A percentile compares a stretch with the other conserved stretches of the same genome.
phyloP scores from a whole-genome alignment of 1,140 invertebrate species.

The Drosophila tani region DNA sequence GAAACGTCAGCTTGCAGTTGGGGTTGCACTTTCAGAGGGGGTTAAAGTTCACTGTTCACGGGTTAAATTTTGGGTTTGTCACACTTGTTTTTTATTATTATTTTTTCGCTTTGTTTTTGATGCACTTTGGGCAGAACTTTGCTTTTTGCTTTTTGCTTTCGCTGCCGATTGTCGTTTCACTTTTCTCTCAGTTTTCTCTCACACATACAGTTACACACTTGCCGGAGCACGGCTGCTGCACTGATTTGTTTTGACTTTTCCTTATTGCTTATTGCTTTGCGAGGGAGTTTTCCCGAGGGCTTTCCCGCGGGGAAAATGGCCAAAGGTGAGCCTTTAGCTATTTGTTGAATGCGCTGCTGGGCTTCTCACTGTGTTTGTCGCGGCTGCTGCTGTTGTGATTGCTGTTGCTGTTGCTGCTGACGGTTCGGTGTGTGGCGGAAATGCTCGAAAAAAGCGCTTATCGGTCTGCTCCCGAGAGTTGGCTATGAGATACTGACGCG shows the following conservation, averaged over 20 bases:
- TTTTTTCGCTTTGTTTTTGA: conserved; percentile 17
- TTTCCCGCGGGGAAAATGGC: conserved; percentile 23
- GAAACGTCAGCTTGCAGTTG: conserved; percentile 58
- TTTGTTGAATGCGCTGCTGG: conserved; percentile 12
- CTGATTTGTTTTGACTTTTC: conserved; percentile 59
- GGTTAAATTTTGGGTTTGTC: conserved; percentile 1
- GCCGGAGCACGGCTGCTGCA: conserved; percentile 64
- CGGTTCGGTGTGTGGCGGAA: conserved; percentile 37
- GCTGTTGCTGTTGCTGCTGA: conserved; percentile 21
- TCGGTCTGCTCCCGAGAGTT: conserved; percentile 82
- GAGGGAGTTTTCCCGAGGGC: conserved; percentile 5
- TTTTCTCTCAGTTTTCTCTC: conserved; percentile 64
- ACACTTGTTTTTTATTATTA: conserved; percentile 8
- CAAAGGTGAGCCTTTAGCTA: conserved; percentile 18
- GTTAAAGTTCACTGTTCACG: conserved; percentile 18
- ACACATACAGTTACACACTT: conserved; percentile 23
- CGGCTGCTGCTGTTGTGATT: conserved; percentile 1
- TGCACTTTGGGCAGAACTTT: conserved; percentile 15
- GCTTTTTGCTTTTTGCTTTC: conserved; percentile 74
- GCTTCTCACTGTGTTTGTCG: conserved; percentile 29
- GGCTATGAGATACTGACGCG: conserved; percentile 74
- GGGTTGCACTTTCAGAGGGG: conserved; percentile 10
- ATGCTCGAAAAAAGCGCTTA: conserved; percentile 68
- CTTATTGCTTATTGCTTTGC: background rate
- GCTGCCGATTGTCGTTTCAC: conserved; percentile 79